phyloP scores from a whole-genome alignment of 2,797 vertebrate species.

The Sebastes variabilis region DNA sequence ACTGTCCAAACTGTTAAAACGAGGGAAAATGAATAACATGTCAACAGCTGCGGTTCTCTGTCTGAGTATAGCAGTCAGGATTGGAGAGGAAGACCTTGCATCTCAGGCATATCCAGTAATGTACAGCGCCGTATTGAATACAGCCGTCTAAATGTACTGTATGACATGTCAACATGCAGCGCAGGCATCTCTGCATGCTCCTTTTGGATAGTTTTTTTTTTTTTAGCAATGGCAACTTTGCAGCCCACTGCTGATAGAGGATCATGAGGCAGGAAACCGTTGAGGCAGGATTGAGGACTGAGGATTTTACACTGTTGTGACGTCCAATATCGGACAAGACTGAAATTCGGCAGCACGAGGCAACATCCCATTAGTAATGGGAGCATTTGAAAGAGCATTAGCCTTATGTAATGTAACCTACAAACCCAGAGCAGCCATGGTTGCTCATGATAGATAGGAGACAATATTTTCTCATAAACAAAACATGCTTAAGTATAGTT shows the following conservation, averaged over 20 bases:
- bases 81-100: conserved; percentile 37
- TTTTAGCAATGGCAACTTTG: conserved; percentile 35
- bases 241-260: conserved; percentile 42
- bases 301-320: conserved; percentile 22
- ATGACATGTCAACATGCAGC: conserved; percentile 63
- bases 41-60: conserved; percentile 50
- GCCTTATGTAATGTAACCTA: neutral
- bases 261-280: conserved; percentile 41
- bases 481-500: neutral
- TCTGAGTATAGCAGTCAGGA: conserved; percentile 38
- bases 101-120: conserved; percentile 38
- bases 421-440: neutral
- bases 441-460: neutral
- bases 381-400: neutral
- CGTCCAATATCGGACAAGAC: neutral
- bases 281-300: conserved; percentile 50
- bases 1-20: conserved; percentile 50
- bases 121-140: conserved; percentile 17
- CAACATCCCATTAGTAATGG: neutral
- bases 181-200: conserved; percentile 76
- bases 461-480: too few relatives aligned
- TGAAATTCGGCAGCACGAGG: neutral
- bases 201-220: conserved; percentile 23
- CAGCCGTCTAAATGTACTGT: conserved; percentile 24
- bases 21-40: conserved; percentile 36